phyloP scores from a whole-genome alignment of 2,888 invertebrate species.

The Catocala fraxini region DNA sequence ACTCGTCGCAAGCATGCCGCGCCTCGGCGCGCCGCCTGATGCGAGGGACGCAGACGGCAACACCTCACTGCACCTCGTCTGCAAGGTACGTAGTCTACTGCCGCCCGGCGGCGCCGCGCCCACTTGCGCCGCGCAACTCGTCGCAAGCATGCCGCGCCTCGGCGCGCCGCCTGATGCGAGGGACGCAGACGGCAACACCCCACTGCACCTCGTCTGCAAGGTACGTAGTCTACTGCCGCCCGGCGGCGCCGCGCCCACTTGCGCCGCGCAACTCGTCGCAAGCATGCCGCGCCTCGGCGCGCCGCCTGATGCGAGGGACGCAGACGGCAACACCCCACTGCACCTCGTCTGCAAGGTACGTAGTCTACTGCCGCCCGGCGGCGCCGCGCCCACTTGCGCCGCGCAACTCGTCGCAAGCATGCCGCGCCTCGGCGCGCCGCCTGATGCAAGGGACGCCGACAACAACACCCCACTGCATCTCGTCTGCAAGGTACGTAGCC shows the following conservation, averaged over 20 bases:
- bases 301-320: slow-evolving; percentile 92
- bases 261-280: slow-evolving; percentile 87
- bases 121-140: too few relatives aligned
- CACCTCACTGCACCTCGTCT: too few relatives aligned
- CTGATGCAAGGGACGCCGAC: slow-evolving; percentile 92
- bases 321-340: slow-evolving; percentile 95
- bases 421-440: slow-evolving; percentile 94
- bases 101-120: too few relatives aligned
- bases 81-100: too few relatives aligned
- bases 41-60: too few relatives aligned
- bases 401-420: slow-evolving; percentile 89
- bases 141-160: too few relatives aligned
- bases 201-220: too few relatives aligned
- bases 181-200: too few relatives aligned
- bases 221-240: slow-evolving; percentile 83
- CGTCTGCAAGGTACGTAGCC: slow-evolving; percentile 89
- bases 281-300: slow-evolving; percentile 94
- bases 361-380: slow-evolving; percentile 79
- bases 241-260: slow-evolving; percentile 89
- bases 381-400: slow-evolving; percentile 90
- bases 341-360: slow-evolving; percentile 93
- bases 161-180: too few relatives aligned
- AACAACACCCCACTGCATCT: slow-evolving; percentile 97
- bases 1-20: too few relatives aligned
- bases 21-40: too few relatives aligned